Evolutionary conservation across 2,797 vertebrate species (phyloP).

Genomic region (Ctenochaetus hawaiiensis): DNA sequence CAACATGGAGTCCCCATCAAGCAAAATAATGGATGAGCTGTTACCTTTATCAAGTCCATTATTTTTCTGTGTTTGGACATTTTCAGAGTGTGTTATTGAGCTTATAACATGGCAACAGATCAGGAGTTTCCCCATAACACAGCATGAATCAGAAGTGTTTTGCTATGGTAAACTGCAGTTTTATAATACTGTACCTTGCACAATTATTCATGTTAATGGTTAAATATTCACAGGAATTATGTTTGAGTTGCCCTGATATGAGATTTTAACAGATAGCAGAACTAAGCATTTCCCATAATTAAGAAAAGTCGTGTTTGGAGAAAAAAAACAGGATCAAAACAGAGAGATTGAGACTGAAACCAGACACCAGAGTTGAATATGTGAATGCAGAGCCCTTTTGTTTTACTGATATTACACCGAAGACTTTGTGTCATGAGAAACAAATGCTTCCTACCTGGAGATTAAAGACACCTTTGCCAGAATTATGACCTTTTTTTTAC

Average conservation of each 20-base stretch:
- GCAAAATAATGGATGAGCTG: slow-evolving; percentile 9
- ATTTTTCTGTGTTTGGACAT: slow-evolving; percentile 23
- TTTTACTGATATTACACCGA: slow-evolving; percentile 31
- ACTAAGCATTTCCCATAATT: slow-evolving; percentile 17
- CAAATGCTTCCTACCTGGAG: slow-evolving; percentile 15
- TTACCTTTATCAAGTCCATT: slow-evolving; percentile 10
- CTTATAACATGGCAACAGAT: slow-evolving; percentile 12
- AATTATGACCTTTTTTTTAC: slow-evolving; percentile 23
- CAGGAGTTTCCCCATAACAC: slow-evolving; percentile 5
- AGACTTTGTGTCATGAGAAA: slow-evolving; percentile 25
- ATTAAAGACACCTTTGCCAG: slow-evolving; percentile 24
- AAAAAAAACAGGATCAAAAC: slow-evolving; percentile 35
- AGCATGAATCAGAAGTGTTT: neutral
- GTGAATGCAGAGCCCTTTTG: slow-evolving; percentile 36
- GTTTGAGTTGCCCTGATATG: neutral
- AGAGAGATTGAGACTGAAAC: slow-evolving; percentile 39
- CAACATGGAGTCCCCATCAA: neutral
- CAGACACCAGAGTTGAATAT: slow-evolving; percentile 33
- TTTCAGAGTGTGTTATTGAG: slow-evolving; percentile 31
- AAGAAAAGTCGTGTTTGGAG: slow-evolving; percentile 33
- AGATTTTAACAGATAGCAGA: slow-evolving; percentile 12
- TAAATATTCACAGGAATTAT: slow-evolving; percentile 5
- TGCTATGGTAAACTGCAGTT: slow-evolving; percentile 18
- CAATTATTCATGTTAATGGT: slow-evolving; percentile 9
- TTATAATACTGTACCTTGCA: slow-evolving; percentile 58